Percentiles rank a stretch among this genome's conserved stretches.
Evolutionary conservation across 1,140 invertebrate genomes (phyloP).

Genomic region (Hestina assimilis): DNA sequence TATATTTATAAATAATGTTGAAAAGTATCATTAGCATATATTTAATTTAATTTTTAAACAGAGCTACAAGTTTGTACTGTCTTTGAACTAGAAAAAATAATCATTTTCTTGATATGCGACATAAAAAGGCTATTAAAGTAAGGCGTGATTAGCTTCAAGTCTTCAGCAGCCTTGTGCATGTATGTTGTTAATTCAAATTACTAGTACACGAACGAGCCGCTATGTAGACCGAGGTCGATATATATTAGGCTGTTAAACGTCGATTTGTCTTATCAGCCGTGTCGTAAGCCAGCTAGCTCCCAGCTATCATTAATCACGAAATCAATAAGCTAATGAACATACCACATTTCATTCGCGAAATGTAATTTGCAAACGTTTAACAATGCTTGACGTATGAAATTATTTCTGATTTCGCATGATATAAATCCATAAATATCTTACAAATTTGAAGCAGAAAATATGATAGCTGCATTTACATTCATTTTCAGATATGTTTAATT

Average conservation of each 20-base stretch:
- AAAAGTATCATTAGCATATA: too few species aligned
- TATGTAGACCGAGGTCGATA: constrained; percentile 27
- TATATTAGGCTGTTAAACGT: constrained; percentile 29
- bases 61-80: too few species aligned
- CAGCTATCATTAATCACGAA: constrained; percentile 18
- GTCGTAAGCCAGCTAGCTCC: constrained; percentile 17
- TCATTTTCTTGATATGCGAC: not conserved
- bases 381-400: too few species aligned
- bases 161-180: constrained; percentile 23
- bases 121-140: constrained; percentile 11
- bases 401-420: too few species aligned
- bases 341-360: constrained; percentile 2
- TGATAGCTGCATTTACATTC: too few species aligned
- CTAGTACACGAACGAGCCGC: constrained; percentile 18
- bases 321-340: constrained; percentile 20
- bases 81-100: not conserved
- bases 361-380: too few species aligned
- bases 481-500: too few species aligned
- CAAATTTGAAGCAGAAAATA: too few species aligned
- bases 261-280: constrained; percentile 25
- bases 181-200: constrained; percentile 23
- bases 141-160: constrained; percentile 21
- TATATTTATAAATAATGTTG: too few species aligned
- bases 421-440: too few species aligned
- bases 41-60: too few species aligned